Evolutionary conservation across 2,888 invertebrate genomes (phyloP), one percentile per base, ranked within the genome.

Genomic region (Clivina fossor): DNA sequence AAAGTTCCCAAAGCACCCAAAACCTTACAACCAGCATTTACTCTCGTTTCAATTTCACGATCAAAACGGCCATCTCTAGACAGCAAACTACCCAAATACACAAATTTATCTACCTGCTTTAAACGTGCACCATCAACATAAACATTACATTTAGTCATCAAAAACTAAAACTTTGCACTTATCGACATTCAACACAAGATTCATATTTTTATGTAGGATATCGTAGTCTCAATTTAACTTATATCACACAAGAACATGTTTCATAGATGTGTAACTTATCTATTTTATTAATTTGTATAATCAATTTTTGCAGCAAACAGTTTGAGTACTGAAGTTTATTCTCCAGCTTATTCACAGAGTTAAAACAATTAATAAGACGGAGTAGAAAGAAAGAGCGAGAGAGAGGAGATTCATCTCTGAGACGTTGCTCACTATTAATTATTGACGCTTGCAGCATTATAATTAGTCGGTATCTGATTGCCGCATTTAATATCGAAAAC

Each of bases 391-490:
- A 33, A 13, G 33, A 9, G 33, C 11, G 33, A 11, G 33, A 33
- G 33, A 13, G n/a, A 8, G 9, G 2, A 11, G 7, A 15, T 16
- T 16, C 5, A 9, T 16, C 11, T 19, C 40, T 11, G 19, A n/a
- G n/a, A n/a, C 11, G 44, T 37, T 24, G 44, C 58, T 59, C 47
- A 60, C 63, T 63, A 64, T 64, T 64, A 64, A 64, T 64, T 64
- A 62, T 58, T 60, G 57, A 54, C 60, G 64, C 62, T 62, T 60
- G 59, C 43, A 63, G 61, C 62, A 55, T 56, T 58, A 58, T 60
- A 62, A 62, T 63, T 63, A 62, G 60, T 58, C 55, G 47, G 53
- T 61, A 61, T 63, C 63, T 57, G 63, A 62, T 63, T 53, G 53
- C 44, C 44, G 44, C 44, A 35, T 53, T 53, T 53, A 53, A 53